phyloP scores from a whole-genome alignment of 2,797 vertebrate genomes.

The Ctenosaura bakeri region DNA sequence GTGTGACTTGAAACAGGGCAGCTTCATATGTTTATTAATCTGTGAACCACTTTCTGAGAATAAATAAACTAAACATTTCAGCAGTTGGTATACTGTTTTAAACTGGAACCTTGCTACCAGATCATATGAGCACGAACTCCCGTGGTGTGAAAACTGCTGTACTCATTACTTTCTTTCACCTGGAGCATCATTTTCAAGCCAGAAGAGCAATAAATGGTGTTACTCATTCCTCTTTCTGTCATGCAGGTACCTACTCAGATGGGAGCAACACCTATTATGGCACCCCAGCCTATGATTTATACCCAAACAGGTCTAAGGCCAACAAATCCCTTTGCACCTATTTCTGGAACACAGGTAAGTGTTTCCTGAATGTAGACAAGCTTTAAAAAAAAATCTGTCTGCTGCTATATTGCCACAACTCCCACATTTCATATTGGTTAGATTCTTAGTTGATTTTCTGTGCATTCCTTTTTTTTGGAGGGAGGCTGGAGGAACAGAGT shows the following conservation, averaged over 20 bases:
- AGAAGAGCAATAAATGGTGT: constrained; percentile 22
- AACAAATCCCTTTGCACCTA: constrained; percentile 88
- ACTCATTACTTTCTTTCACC: background rate
- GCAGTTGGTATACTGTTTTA: background rate
- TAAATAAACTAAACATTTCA: too few relatives aligned
- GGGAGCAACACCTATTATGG: constrained; percentile 87
- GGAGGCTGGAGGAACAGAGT: too few relatives aligned
- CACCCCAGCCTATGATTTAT: constrained; percentile 89
- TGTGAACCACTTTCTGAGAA: background rate
- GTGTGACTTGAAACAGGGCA: background rate
- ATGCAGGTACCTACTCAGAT: constrained; percentile 87
- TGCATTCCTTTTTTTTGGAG: background rate
- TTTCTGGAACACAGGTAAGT: constrained; percentile 89
- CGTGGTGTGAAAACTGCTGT: background rate
- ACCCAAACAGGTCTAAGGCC: constrained; percentile 89
- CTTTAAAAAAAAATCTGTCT: background rate
- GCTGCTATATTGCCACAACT: background rate
- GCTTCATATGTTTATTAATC: background rate
- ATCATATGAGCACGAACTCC: background rate
- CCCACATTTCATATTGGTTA: background rate
- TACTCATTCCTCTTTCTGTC: constrained; percentile 22
- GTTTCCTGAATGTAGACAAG: background rate
- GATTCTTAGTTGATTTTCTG: background rate
- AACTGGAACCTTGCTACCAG: background rate
- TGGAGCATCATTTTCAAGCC: background rate